A percentile compares a stretch with the other conserved stretches of the same genome.
Evolutionary conservation across 2,113 vertebrate species (phyloP).

Genomic region (Mustela nigripes): DNA sequence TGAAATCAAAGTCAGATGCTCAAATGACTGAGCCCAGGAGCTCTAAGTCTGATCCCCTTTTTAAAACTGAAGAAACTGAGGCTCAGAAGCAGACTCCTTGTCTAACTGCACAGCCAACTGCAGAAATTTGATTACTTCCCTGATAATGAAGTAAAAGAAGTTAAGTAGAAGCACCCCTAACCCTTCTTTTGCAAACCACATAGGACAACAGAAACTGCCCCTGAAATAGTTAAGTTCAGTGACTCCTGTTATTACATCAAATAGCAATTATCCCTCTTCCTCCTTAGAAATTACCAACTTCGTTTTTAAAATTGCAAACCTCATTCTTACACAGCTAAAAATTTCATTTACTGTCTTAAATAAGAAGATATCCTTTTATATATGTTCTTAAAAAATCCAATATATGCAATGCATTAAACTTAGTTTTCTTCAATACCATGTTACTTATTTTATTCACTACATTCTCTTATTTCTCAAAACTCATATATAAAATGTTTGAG

Average conservation of each 20-base stretch:
- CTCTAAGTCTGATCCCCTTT: not conserved
- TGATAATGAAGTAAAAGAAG: not conserved
- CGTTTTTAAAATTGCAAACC: not conserved
- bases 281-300: not conserved
- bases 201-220: not conserved
- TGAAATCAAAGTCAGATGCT: not conserved
- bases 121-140: not conserved
- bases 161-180: not conserved
- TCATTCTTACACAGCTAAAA: constrained; percentile 24
- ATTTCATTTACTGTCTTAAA: constrained; percentile 21
- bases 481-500: not conserved
- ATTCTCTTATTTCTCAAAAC: not conserved
- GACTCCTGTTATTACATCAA: not conserved
- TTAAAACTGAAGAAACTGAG: constrained; percentile 31
- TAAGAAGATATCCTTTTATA: not conserved
- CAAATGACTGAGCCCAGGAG: not conserved
- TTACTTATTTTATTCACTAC: not conserved
- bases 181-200: not conserved
- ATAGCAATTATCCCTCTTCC: not conserved
- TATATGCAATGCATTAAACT: not conserved
- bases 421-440: not conserved
- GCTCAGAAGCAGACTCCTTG: not conserved
- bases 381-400: not conserved
- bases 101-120: not conserved
- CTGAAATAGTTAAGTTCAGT: not conserved